These are phyloP conservation scores for Araneus ventricosus DNA, from an alignment of 1,140 invertebrate species.

Conservation along the genomic window DNA sequence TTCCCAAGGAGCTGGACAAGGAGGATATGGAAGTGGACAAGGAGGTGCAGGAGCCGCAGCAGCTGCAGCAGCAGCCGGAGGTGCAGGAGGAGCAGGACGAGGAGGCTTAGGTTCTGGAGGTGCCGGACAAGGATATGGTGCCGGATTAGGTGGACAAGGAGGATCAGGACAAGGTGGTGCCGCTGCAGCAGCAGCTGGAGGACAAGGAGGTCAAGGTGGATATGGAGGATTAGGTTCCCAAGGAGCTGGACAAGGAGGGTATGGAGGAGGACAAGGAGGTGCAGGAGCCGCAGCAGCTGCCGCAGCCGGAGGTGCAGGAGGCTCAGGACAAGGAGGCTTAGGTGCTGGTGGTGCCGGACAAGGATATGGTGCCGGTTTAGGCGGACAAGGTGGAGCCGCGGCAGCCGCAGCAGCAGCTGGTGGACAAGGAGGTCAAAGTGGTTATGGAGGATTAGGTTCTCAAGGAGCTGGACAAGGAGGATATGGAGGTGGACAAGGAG, in stretches of 20 bases:
- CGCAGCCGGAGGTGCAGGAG: neutral
- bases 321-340: neutral
- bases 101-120: slow-evolving; percentile 36
- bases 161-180: neutral
- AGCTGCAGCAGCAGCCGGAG: no score
- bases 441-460: neutral
- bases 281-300: neutral
- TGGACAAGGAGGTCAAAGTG: neutral
- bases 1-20: neutral
- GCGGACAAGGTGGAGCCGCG: neutral
- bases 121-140: neutral
- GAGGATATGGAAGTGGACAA: neutral
- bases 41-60: neutral
- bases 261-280: neutral
- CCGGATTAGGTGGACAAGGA: neutral
- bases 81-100: neutral
- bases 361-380: neutral
- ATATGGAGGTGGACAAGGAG: neutral
- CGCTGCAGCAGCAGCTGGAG: no score
- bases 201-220: no score
- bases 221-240: no score
- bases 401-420: neutral
- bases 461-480: neutral
- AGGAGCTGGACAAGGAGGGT: neutral
- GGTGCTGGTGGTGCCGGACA: neutral